phyloP scores from a whole-genome alignment of 2,113 vertebrate genomes.

The Caloenas nicobarica region DNA sequence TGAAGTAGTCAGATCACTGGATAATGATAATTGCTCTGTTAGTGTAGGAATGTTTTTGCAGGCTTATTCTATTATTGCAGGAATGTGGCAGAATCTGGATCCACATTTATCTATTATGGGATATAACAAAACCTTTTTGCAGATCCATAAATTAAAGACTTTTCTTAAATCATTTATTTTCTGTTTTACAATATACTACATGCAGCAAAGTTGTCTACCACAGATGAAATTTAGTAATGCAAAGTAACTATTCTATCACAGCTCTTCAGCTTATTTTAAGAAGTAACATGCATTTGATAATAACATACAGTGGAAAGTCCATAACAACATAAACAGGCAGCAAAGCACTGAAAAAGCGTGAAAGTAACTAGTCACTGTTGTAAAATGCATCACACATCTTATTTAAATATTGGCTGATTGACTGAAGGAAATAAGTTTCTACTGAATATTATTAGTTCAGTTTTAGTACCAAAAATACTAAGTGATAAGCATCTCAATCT shows the following conservation, averaged over 20 bases:
- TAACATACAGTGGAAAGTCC: not conserved
- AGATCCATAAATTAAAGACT: not conserved
- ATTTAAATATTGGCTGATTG: slow-evolving; percentile 9
- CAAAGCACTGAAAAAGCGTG: not conserved
- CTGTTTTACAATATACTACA: not conserved
- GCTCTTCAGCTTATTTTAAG: not conserved
- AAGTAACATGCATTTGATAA: not conserved
- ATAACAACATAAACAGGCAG: not conserved
- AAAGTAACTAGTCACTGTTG: not conserved
- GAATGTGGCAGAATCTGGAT: not conserved
- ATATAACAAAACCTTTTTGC: not conserved
- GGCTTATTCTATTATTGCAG: not conserved
- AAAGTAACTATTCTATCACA: not conserved
- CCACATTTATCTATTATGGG: not conserved
- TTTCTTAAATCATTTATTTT: not conserved
- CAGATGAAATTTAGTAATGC: not conserved
- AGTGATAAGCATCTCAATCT: not conserved
- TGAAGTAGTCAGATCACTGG: slow-evolving; percentile 7
- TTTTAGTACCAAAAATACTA: not conserved
- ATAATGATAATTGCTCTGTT: not conserved
- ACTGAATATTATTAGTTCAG: not conserved
- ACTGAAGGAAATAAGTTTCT: not conserved
- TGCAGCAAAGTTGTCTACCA: not conserved
- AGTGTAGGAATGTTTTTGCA: slow-evolving; percentile 2
- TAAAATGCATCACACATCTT: not conserved